Evolutionary conservation across 2,888 invertebrate species (phyloP), one percentile per base, ranked within the genome.

Genomic region (Hypomecis atomaria): DNA sequence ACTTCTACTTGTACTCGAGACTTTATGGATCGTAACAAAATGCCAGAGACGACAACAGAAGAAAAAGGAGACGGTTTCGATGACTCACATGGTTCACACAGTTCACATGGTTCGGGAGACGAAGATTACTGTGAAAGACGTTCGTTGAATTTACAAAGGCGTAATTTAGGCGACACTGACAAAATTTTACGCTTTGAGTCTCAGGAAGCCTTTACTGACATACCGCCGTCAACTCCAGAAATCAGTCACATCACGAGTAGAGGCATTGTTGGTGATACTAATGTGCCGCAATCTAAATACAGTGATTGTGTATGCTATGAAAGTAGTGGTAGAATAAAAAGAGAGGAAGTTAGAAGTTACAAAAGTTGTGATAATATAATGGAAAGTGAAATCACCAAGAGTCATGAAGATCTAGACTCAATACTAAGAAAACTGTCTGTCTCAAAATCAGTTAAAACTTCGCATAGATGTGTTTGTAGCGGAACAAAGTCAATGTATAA

Each of bases 1-100:
- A 92, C 90, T 44, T 90, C 88, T 8, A 92, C 92, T 0, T 92
- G 92, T 66, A 91, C 91, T 1, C 82, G 92, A 50, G 87, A 87
- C 44, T 85, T 74, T 65, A 82, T 88, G 83, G 78, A 89, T 38
- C 80, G 88, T 68, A 92, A 92, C 64, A 88, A 83, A 81, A 73
- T 81, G 66, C 78, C 79, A 0, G 77, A 82, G 38, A 40, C 40
- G 40, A 38, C 72, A 48, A 59, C 79, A 33, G 70, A 71, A 55
- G 23, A 23, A 23, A 23, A 2, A 23, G 23, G 23, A 3, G 23
- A 23, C 3, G 23, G 23, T 23, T 23, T 23, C 23, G 59, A 53
- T 37, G 33, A 54, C 7, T 54, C 52, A 23, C 65, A 62, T 43
- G 23, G 23, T 23, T 23, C 23, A 23, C 23, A 23, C 3, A 11